Evolutionary conservation across 1,140 invertebrate genomes (phyloP).

Genomic region (Drosophila prosaltans): DNA sequence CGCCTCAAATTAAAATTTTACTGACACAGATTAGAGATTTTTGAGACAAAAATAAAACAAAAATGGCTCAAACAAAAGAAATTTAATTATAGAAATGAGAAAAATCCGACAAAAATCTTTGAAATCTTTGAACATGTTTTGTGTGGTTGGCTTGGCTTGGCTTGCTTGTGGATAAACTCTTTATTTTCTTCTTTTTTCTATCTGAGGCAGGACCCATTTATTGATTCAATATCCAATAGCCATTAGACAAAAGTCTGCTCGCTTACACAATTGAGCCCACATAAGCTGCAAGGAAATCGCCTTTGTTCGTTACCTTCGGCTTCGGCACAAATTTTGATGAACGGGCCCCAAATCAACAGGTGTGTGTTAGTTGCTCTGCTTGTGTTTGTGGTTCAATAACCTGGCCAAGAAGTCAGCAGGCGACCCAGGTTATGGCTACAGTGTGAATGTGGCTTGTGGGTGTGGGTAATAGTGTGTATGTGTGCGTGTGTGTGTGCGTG

Average conservation of each 20-base stretch:
- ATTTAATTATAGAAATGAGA: no score
- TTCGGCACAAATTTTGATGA: constrained; percentile 40
- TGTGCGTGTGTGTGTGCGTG: not conserved
- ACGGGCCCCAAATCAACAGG: constrained; percentile 53
- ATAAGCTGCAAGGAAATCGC: constrained; percentile 59
- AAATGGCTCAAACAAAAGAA: no score
- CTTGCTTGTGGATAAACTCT: not conserved
- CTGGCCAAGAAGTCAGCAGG: constrained; percentile 53
- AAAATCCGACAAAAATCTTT: not conserved
- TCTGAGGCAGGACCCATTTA: constrained; percentile 16
- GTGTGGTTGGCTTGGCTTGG: constrained; percentile 11
- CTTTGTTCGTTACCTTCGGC: constrained; percentile 41
- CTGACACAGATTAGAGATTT: no score
- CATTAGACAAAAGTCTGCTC: constrained; percentile 53
- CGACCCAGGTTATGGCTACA: constrained; percentile 18
- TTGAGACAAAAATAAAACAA: no score
- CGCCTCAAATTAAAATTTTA: no score
- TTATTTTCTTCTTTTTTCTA: not conserved
- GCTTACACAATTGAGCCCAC: constrained; percentile 57
- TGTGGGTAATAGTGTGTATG: not conserved
- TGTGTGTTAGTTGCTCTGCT: constrained; percentile 30
- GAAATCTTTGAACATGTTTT: constrained; percentile 12
- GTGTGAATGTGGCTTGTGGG: not conserved
- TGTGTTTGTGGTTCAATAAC: constrained; percentile 72
- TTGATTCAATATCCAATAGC: constrained; percentile 55